phyloP scores from a whole-genome alignment of 1,140 invertebrate species.

The Bombus confusus region DNA sequence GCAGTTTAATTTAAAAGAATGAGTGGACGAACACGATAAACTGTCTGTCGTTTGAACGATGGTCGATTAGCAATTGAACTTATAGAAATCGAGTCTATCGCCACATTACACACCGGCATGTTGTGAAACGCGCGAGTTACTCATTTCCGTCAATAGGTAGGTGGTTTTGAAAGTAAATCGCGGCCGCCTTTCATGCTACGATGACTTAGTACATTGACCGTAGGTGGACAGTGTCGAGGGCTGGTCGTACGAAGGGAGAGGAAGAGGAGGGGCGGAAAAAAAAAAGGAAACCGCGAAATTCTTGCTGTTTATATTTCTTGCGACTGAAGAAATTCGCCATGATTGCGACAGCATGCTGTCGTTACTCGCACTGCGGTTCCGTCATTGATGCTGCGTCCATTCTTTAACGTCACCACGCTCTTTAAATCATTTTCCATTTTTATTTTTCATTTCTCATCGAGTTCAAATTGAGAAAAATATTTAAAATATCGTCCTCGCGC shows the following conservation, averaged over 20 bases:
- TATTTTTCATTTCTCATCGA: too few relatives aligned
- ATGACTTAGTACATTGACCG: constrained; percentile 34
- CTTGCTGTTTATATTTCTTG: not conserved
- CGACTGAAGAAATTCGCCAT: not conserved
- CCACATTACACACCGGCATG: not conserved
- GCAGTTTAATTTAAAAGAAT: not conserved
- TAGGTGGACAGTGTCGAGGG: constrained; percentile 50
- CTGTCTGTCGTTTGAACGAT: not conserved
- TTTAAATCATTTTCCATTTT: too few relatives aligned
- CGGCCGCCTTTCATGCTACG: constrained; percentile 41
- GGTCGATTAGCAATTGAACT: not conserved
- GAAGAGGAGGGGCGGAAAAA: not conserved
- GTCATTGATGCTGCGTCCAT: too few relatives aligned
- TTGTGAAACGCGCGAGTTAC: constrained; percentile 46
- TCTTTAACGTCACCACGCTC: too few relatives aligned
- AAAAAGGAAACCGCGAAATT: constrained; percentile 16
- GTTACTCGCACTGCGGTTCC: too few relatives aligned
- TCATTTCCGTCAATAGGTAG: constrained; percentile 56
- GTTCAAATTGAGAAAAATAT: too few relatives aligned
- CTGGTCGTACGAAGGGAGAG: not conserved
- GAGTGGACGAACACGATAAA: not conserved
- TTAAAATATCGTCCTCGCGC: too few relatives aligned
- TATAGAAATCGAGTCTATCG: not conserved
- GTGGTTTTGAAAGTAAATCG: constrained; percentile 57
- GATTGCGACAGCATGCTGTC: not conserved